These are phyloP conservation scores for Labroides dimidiatus DNA, from an alignment of 2,797 vertebrate genomes.

Conservation along the genomic window DNA sequence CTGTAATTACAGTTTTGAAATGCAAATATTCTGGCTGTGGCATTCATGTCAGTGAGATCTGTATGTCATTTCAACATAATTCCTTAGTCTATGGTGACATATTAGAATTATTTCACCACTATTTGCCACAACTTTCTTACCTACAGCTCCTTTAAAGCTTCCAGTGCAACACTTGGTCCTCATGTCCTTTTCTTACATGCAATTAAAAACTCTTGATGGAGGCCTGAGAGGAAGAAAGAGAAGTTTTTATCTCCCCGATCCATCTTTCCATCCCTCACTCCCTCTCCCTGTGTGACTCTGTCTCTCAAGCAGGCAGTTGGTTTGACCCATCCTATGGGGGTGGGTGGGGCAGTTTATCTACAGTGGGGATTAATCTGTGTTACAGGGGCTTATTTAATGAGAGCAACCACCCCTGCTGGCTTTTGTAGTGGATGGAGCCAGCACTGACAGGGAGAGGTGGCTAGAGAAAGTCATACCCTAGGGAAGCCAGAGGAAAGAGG, in stretches of 20 bases:
- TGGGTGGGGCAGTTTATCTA: constrained; percentile 54
- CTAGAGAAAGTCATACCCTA: constrained; percentile 66
- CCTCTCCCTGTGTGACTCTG: constrained; percentile 62
- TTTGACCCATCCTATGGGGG: constrained; percentile 51
- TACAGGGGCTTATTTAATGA: constrained; percentile 74
- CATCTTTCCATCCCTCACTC: constrained; percentile 20
- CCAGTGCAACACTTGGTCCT: no score
- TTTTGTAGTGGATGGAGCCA: constrained; percentile 65
- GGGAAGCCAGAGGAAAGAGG: constrained; percentile 18
- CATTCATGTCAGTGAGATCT: no score
- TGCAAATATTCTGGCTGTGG: no score
- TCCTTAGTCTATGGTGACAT: no score
- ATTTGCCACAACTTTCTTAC: no score
- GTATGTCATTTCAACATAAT: no score
- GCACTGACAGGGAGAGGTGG: constrained; percentile 54
- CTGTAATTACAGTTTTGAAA: no score
- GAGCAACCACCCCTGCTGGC: constrained; percentile 65
- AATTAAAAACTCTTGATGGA: no score
- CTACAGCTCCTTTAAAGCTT: no score
- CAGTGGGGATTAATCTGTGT: constrained; percentile 69
- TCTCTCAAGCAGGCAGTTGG: constrained; percentile 70
- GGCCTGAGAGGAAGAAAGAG: constrained; percentile 36
- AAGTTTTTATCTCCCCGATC: constrained; percentile 18
- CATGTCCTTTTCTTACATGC: no score
- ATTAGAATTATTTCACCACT: no score